phyloP scores from a whole-genome alignment of 2,888 invertebrate genomes.

The Polydrusus cervinus region DNA sequence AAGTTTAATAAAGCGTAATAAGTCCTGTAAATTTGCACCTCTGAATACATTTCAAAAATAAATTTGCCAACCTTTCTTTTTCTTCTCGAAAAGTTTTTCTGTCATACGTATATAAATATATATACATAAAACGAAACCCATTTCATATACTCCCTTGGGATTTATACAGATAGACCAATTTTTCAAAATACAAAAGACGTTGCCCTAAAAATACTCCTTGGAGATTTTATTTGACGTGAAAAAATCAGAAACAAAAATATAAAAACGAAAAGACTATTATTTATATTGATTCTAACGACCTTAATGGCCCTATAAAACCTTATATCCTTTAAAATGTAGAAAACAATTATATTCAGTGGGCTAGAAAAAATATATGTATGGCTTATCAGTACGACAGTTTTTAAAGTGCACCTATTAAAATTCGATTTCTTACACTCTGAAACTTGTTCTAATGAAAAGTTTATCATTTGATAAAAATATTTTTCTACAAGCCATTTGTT shows the following conservation, averaged over 20 bases:
- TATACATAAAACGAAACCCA: conserved; percentile 19
- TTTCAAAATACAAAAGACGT: conserved; percentile 25
- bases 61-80: neutral
- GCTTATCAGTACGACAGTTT: too few species aligned
- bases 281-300: neutral
- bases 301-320: conserved; percentile 4
- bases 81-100: neutral
- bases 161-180: conserved; percentile 22
- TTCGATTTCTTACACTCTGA: too few species aligned
- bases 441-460: too few species aligned
- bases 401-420: too few species aligned
- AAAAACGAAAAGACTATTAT: conserved; percentile 12
- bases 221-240: conserved; percentile 18
- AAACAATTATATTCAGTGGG: too few species aligned
- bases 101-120: conserved; percentile 6
- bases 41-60: too few species aligned
- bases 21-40: too few species aligned
- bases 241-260: conserved; percentile 15
- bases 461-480: too few species aligned
- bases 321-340: neutral
- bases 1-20: too few species aligned
- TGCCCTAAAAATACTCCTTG: conserved; percentile 16
- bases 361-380: neutral
- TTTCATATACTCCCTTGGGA: conserved; percentile 17
- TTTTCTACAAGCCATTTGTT: too few species aligned